phyloP scores from a whole-genome alignment of 2,797 vertebrate species.

The Ispidina lecontei region DNA sequence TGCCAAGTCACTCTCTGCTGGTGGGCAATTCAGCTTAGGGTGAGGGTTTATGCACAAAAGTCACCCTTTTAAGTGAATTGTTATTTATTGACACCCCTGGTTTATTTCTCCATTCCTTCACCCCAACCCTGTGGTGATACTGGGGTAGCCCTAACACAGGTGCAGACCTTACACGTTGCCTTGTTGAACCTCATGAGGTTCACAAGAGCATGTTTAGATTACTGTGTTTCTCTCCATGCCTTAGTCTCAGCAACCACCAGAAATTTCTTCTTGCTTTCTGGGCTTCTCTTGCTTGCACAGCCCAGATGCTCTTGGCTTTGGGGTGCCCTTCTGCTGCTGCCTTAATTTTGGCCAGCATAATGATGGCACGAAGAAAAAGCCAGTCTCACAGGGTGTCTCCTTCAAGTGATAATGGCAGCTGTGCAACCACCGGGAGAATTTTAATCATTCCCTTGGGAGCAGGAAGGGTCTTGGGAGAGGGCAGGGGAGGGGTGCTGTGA shows the following conservation, averaged over 20 bases:
- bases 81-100: fast-evolving
- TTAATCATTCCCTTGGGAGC: not conserved
- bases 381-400: fast-evolving
- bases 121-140: too few species aligned
- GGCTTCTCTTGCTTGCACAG: too few species aligned
- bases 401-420: not conserved
- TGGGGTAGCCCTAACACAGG: too few species aligned
- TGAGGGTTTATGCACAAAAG: not conserved
- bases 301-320: too few species aligned
- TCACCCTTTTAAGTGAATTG: fast-evolving
- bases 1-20: not conserved
- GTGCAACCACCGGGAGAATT: not conserved
- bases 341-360: not conserved
- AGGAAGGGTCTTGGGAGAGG: not conserved
- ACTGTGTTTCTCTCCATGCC: too few species aligned
- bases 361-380: not conserved
- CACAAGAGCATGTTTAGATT: too few species aligned
- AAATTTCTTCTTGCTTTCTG: too few species aligned
- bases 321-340: not conserved
- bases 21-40: not conserved
- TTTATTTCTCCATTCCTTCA: not conserved
- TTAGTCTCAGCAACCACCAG: too few species aligned
- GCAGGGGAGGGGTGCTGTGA: not conserved
- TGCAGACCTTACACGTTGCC: too few species aligned
- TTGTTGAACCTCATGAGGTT: too few species aligned